Evolutionary conservation across 2,797 vertebrate species (phyloP).

Genomic region (Gorsachius magnificus): DNA sequence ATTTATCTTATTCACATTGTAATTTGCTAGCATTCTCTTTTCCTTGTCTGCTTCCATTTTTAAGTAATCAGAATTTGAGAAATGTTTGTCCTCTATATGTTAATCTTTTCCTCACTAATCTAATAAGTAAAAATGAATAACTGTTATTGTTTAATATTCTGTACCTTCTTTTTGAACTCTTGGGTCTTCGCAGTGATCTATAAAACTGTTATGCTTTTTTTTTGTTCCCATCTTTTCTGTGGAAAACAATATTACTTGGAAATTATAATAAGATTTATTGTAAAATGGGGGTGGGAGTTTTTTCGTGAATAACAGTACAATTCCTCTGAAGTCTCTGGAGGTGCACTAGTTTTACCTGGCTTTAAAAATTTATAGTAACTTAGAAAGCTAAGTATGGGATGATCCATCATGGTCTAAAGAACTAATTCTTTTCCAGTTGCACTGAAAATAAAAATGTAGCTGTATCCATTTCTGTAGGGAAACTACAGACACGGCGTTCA

Average conservation of each 20-base stretch:
- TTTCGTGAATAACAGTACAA: not conserved
- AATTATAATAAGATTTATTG: not conserved
- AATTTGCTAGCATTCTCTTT: not conserved
- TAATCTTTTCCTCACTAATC: not conserved
- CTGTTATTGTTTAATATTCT: not conserved
- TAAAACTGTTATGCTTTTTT: not conserved
- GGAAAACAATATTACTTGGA: not conserved
- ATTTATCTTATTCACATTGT: not conserved
- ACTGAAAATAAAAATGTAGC: not conserved
- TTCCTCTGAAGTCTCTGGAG: not conserved
- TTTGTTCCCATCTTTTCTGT: not conserved
- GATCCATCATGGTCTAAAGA: not conserved
- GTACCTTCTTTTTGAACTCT: not conserved
- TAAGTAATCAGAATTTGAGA: not conserved
- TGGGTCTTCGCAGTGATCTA: not conserved
- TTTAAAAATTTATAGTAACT: not conserved
- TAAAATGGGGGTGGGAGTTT: not conserved
- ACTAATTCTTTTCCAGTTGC: not conserved
- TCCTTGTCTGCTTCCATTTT: not conserved
- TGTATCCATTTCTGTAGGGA: not conserved
- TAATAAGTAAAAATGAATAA: not conserved
- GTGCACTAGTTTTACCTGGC: not conserved
- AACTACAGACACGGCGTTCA: accelerated
- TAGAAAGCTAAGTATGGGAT: not conserved
- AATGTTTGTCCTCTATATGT: not conserved